Percentiles rank a stretch among this genome's conserved stretches.
Evolutionary conservation across 2,888 invertebrate species (phyloP).

Genomic region (Tetragonula carbonaria): DNA sequence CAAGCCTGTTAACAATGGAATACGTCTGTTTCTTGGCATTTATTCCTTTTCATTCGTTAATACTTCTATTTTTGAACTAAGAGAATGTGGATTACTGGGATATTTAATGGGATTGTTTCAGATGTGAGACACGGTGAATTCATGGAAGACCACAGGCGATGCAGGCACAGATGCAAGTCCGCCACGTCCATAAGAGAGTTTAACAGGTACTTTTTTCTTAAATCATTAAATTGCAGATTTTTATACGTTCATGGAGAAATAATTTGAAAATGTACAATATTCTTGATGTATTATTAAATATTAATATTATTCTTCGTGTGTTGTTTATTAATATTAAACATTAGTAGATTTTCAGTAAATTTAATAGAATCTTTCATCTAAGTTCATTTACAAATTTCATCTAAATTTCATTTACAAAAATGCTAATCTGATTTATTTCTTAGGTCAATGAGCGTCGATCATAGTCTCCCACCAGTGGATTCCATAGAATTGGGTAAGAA

Average conservation of each 20-base stretch:
- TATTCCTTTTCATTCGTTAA: no score
- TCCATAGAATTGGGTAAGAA: constrained; percentile 40
- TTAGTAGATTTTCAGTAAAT: no score
- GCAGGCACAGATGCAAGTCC: constrained; percentile 38
- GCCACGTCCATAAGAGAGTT: constrained; percentile 8
- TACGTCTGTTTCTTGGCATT: neutral
- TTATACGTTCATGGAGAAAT: neutral
- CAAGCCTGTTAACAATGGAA: constrained; percentile 7
- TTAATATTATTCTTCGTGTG: no score
- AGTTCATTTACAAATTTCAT: neutral
- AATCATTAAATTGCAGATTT: neutral
- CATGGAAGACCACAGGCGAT: constrained; percentile 41
- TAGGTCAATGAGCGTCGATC: constrained; percentile 39
- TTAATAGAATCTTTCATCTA: no score
- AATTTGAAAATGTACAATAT: neutral
- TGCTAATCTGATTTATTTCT: neutral
- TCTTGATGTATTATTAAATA: no score
- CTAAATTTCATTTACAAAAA: neutral
- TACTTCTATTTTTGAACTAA: no score
- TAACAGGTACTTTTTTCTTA: constrained; percentile 35
- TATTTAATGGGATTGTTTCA: constrained; percentile 5
- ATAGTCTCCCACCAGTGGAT: neutral
- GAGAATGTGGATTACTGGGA: no score
- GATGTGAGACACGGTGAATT: constrained; percentile 44
- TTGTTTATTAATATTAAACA: no score